A percentile compares a stretch with the other conserved stretches of the same genome.
Evolutionary conservation across 2,888 invertebrate genomes (phyloP).

Genomic region (Pristionchus entomophagus): DNA sequence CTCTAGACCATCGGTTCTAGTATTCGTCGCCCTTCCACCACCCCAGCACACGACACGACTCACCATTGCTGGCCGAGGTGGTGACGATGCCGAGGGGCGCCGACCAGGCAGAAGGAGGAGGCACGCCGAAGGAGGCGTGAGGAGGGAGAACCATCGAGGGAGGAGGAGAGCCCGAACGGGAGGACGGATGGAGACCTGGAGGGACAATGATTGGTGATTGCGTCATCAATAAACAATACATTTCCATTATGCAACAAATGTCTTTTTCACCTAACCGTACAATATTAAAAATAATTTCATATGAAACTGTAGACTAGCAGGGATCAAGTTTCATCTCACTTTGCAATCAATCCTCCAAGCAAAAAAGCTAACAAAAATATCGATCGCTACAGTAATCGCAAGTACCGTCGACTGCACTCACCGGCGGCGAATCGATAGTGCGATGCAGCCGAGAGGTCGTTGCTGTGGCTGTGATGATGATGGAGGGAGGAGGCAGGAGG

Average conservation of each 20-base stretch:
- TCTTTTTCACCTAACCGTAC: background rate
- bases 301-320: background rate
- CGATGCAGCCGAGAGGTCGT: too few species aligned
- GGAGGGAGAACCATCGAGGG: background rate
- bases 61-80: background rate
- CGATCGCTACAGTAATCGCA: too few species aligned
- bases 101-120: constrained; percentile 1
- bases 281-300: background rate
- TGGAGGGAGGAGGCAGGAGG: too few species aligned
- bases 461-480: too few species aligned
- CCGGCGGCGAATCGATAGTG: too few species aligned
- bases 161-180: constrained; percentile 5
- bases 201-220: background rate
- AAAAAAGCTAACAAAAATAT: too few species aligned
- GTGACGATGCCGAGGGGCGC: constrained; percentile 46
- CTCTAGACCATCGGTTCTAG: background rate
- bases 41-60: too few species aligned
- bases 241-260: too few species aligned
- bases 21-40: background rate
- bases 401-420: too few species aligned
- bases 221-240: background rate
- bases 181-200: background rate
- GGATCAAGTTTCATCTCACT: too few species aligned
- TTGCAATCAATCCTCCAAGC: background rate
- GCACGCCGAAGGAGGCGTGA: background rate